Conservation (phyloP, 2,113 vertebrate species). For the Anguilla rostrata region DNA sequence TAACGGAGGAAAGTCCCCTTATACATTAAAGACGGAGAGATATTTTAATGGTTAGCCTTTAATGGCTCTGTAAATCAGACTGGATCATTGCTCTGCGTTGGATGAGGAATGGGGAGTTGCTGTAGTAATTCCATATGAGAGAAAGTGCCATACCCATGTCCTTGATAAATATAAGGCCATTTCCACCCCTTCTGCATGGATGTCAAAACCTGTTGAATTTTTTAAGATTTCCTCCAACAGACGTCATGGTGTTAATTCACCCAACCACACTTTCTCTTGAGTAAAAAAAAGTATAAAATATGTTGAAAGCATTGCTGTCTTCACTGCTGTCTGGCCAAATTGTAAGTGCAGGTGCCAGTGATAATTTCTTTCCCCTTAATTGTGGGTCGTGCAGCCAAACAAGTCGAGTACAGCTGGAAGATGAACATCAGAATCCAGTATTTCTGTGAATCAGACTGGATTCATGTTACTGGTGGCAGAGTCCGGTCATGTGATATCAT, state of each 20-base stretch:
- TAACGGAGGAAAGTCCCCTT: neutral
- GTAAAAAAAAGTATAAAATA: constrained; percentile 27
- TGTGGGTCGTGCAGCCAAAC: constrained; percentile 33
- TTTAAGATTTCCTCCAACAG: constrained; percentile 35
- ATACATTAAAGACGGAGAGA: neutral
- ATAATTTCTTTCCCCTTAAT: constrained; percentile 33
- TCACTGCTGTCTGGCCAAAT: neutral
- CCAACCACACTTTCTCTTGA: constrained; percentile 24
- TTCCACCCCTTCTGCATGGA: neutral
- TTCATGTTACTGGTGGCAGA: neutral
- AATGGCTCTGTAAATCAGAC: neutral
- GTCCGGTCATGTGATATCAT: neutral
- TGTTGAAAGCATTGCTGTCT: neutral
- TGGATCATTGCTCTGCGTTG: neutral
- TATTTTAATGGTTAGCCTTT: neutral
- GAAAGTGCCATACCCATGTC: neutral
- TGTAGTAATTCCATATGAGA: neutral
- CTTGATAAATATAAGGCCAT: neutral
- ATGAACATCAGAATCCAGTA: neutral
- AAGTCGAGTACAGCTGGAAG: neutral
- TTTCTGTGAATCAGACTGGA: neutral
- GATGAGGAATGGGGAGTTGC: neutral
- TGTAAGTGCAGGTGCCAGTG: neutral
- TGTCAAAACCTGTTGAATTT: constrained; percentile 32
- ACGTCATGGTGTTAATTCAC: constrained; percentile 20